A percentile compares a stretch with the other conserved stretches of the same genome.
These are phyloP conservation scores for Notoglanidium macrostoma DNA, from an alignment of 2,797 vertebrate species.

Conservation along the genomic window DNA sequence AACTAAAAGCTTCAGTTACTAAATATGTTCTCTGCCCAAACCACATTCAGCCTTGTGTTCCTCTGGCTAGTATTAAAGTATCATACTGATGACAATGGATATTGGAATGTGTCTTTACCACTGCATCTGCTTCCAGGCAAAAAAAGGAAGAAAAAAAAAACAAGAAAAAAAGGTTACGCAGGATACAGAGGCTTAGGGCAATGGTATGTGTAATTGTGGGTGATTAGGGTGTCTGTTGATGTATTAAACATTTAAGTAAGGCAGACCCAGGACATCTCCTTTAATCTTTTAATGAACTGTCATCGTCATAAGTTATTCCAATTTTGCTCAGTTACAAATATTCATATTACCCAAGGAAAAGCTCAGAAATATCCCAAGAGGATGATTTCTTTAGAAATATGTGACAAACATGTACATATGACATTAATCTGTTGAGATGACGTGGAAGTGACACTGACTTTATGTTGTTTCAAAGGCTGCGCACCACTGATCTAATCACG, in stretches of 20 bases:
- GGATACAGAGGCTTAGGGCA: slow-evolving; percentile 47
- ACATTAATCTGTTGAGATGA: slow-evolving; percentile 28
- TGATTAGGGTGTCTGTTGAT: slow-evolving; percentile 59
- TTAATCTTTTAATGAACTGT: neutral
- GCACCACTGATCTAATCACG: slow-evolving; percentile 14
- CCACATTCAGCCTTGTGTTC: neutral
- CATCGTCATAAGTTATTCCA: neutral
- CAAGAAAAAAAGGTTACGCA: neutral
- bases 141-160: neutral
- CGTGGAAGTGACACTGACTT: slow-evolving; percentile 5
- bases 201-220: slow-evolving; percentile 71
- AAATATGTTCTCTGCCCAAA: slow-evolving; percentile 3
- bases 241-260: slow-evolving; percentile 55
- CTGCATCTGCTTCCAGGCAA: neutral
- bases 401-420: slow-evolving; percentile 11
- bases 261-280: slow-evolving; percentile 33
- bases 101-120: neutral
- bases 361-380: neutral
- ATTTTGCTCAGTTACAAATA: neutral
- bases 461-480: neutral
- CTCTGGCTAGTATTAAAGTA: neutral
- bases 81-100: neutral
- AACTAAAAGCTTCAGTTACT: slow-evolving; percentile 15
- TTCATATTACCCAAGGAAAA: neutral
- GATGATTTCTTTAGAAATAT: neutral